Evolutionary conservation across 1,140 invertebrate species (phyloP), one percentile per base, ranked within the genome.

Genomic region (Nomia melanderi): DNA sequence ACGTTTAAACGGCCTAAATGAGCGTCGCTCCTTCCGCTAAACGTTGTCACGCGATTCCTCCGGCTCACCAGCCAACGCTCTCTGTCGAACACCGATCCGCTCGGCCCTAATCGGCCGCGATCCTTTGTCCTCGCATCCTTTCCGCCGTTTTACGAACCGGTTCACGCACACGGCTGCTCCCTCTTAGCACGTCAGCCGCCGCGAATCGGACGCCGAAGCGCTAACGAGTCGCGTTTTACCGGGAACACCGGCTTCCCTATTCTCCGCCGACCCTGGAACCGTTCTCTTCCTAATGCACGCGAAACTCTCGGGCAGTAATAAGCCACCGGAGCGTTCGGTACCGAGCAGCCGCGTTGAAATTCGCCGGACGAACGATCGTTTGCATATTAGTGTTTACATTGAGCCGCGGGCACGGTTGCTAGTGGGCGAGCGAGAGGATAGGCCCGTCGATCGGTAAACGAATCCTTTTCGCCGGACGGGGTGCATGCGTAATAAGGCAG

Each of bases 401-500:
- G 23, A 3, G 5, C 27, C 54, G 69, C 53, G 14, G 60, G 59
- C 36, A 39, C 2, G 14, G 4, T 69, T 62, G 44, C 67, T 60
- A n/a, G n/a, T n/a, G 8, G 36, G 36, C 3, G 53, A 33, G 69
- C 73, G 74, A 66, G 79, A 73, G 81, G 86, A 81, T 78, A 77
- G 84, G 88, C 88, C 85, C 89, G 86, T 89, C 86, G 88, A 87
- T 89, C 87, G 86, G 84, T 87, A 84, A 82, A 74, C 31, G 44
- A 50, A 64, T 54, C 64, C 53, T 54, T 50, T 77, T 77, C 12
- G 39, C 31, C 27, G 39, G 73, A 79, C 77, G 75, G 86, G 90
- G 86, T 91, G 87, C 87, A 92, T 92, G 86, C 83, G 82, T 90
- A 90, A 90, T 88, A 84, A 91, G 84, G 78, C 66, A 80, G 76